Base-by-base conservation (phyloP, 1,140 invertebrate genomes). In the Triops longicaudatus region DNA sequence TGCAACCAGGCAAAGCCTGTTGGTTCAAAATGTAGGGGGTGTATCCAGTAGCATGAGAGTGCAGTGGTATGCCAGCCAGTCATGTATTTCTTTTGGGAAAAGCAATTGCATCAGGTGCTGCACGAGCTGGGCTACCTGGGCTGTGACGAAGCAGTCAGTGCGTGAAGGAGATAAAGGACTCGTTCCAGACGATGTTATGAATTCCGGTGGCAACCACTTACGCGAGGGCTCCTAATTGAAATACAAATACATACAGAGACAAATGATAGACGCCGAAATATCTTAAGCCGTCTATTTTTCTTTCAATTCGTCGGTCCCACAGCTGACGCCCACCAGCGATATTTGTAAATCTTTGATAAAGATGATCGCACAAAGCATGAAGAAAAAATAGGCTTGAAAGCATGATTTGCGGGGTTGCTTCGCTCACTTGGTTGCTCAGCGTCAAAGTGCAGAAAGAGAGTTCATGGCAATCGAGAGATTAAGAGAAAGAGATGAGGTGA, bases 161-260 rank as follows among this genome's bases (percentile, higher is more conserved):
- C 50, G 50, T 63, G 50, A 63, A 63, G 50, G 50, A 63, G 50
- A 63, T 63, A 63, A 63, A 63, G 50, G 50, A 63, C 50, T 63
- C 3, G 50, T 63, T 63, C 50, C 50, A 22, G 50, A 63, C 50
- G 50, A 63, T 17, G 50, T 11, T 63, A 63, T 63, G 50, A 63
- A 63, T 63, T 63, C 50, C 50, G 50, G 50, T 17, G 50, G 50
- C 50, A 63, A 7, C 50, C 50, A 63, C 50, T 63, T 63, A 63
- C 50, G 50, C 50, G 50, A 22, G 17, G 50, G 50, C 17, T 63
- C 50, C 50, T 63, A 63, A 63, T 63, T 22, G 50, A 22, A 63
- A 63, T 63, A 63, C 50, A 63, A 63, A 63, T 14, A 63, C 50
- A 63, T 4, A 63, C 17, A 63, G 50, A 63, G 17, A 63, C 31